phyloP scores from a whole-genome alignment of 2,797 vertebrate species.

The Heliangelus exortis region DNA sequence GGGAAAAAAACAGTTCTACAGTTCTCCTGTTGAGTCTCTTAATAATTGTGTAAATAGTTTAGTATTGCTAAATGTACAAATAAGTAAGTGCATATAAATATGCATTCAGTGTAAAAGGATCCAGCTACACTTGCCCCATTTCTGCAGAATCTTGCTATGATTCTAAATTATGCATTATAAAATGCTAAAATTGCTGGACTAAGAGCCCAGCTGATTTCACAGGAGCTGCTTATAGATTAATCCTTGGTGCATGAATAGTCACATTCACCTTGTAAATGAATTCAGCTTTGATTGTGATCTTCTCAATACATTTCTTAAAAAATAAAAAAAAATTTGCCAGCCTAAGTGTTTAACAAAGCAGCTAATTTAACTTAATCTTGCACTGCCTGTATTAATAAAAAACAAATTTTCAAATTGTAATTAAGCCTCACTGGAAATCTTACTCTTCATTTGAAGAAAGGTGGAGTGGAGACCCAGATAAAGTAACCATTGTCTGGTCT shows the following conservation, averaged over 20 bases:
- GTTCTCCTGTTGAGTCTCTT: not conserved
- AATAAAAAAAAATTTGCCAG: not conserved
- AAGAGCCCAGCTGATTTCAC: not conserved
- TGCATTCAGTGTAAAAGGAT: not conserved
- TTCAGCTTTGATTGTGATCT: constrained; percentile 42
- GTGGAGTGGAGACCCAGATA: not conserved
- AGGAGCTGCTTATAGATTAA: constrained; percentile 5
- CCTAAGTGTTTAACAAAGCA: constrained; percentile 9
- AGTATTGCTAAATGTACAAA: fast-evolving
- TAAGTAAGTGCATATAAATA: not conserved
- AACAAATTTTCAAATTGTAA: constrained; percentile 15
- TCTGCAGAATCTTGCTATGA: not conserved
- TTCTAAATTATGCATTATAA: too few relatives aligned
- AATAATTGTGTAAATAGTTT: not conserved
- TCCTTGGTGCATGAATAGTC: not conserved
- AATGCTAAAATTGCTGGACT: too few relatives aligned
- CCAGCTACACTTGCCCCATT: not conserved
- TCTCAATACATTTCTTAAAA: constrained; percentile 2
- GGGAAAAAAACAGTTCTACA: not conserved
- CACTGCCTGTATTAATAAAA: not conserved
- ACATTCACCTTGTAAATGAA: constrained; percentile 21
- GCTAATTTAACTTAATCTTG: constrained; percentile 39
- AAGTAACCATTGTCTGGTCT: not conserved
- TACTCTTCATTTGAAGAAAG: not conserved
- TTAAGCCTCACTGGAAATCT: constrained; percentile 3